Conservation (phyloP, 37 sponge, comb jelly and placozoan species). For the Bolinopsis microptera region DNA sequence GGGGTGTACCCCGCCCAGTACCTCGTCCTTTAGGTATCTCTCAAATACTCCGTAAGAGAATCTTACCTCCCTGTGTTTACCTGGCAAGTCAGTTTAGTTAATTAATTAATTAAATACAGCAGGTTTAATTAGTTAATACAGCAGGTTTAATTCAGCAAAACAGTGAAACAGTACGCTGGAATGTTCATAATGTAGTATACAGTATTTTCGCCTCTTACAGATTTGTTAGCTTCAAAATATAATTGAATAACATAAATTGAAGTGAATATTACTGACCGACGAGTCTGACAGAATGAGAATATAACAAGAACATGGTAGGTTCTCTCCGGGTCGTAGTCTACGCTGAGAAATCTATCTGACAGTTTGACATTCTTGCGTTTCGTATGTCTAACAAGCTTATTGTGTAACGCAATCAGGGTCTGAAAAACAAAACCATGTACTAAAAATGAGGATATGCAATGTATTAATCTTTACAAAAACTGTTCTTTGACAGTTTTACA, state of each 20-base stretch:
- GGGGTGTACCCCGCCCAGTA: not conserved
- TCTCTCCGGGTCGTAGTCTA: not conserved
- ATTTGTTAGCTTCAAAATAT: no score
- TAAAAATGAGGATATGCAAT: no score
- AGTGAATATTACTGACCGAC: slow-evolving; percentile 9
- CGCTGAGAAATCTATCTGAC: not conserved
- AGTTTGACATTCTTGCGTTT: not conserved
- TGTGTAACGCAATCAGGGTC: not conserved
- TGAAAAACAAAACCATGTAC: no score
- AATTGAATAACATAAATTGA: no score
- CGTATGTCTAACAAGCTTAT: not conserved
- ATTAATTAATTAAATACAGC: no score
- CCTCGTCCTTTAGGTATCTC: not conserved
- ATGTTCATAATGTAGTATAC: no score
- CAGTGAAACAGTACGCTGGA: no score
- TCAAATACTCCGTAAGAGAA: not conserved
- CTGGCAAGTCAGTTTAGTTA: not conserved
- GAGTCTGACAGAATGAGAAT: not conserved
- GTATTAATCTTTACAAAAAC: no score
- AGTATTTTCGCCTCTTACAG: no score
- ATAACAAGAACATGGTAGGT: not conserved
- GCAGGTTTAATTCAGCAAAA: no score
- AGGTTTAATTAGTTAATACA: no score
- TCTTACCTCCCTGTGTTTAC: not conserved
- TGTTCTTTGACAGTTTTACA: no score